Percentiles rank a stretch among this genome's conserved stretches.
Evolutionary conservation across 2,797 vertebrate species (phyloP).

Genomic region (Australoheros facetus): DNA sequence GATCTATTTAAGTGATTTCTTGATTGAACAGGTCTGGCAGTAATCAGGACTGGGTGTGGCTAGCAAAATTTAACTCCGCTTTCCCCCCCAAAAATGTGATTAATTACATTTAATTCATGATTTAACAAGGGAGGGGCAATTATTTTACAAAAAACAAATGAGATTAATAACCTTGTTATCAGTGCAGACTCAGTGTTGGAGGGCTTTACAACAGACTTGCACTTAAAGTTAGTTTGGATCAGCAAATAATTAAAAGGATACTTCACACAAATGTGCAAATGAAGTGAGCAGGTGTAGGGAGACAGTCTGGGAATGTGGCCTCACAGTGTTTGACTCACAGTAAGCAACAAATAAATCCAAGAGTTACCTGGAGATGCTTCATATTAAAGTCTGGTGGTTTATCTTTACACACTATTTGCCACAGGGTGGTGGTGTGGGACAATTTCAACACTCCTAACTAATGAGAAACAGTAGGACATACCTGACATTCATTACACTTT

Average conservation of each 20-base stretch:
- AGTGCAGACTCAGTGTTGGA: not conserved
- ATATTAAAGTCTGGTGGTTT: too few species aligned
- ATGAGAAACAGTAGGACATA: constrained; percentile 53
- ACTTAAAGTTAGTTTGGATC: not conserved
- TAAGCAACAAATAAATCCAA: not conserved
- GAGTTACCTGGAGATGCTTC: not conserved
- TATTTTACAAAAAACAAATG: not conserved
- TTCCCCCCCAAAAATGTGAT: too few species aligned
- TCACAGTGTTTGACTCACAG: not conserved
- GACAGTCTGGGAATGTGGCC: not conserved
- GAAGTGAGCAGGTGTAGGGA: rapidly evolving
- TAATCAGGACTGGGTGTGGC: too few species aligned
- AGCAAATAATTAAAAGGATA: not conserved
- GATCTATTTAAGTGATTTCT: too few species aligned
- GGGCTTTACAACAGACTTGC: not conserved
- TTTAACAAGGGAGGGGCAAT: too few species aligned
- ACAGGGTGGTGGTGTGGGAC: constrained; percentile 60
- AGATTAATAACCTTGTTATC: not conserved
- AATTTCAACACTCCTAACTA: constrained; percentile 3
- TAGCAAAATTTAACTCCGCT: too few species aligned
- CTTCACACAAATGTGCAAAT: not conserved
- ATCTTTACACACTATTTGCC: not conserved
- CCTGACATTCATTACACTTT: constrained; percentile 46
- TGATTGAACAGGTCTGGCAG: too few species aligned
- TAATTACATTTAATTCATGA: too few species aligned